Conservation (phyloP, 2,888 invertebrate species). For the Pseudococcus longispinus region DNA sequence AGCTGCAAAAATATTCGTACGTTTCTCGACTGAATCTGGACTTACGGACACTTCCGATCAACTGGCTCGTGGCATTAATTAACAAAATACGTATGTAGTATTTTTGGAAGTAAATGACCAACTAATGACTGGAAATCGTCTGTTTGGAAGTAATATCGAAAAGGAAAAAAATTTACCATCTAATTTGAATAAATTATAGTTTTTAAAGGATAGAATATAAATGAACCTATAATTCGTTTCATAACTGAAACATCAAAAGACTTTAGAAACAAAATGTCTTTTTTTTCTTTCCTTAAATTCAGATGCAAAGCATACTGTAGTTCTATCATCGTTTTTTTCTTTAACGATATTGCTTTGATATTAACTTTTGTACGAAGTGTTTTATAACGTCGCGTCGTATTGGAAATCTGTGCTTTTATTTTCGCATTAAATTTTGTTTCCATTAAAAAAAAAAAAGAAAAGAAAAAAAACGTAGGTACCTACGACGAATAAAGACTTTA, state of each 20-base stretch:
- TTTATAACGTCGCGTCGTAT: slow-evolving; percentile 18
- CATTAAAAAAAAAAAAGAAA: not conserved
- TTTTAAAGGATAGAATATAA: slow-evolving; percentile 24
- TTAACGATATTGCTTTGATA: slow-evolving; percentile 18
- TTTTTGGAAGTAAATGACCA: not conserved
- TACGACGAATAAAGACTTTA: not conserved
- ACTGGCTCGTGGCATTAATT: not conserved
- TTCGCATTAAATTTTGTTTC: slow-evolving; percentile 13
- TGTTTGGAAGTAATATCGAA: not conserved
- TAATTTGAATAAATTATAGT: slow-evolving; percentile 36
- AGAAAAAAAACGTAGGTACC: not conserved
- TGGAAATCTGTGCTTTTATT: slow-evolving; percentile 34
- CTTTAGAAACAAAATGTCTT: not conserved
- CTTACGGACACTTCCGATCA: not conserved
- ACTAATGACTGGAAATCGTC: no score
- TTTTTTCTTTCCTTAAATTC: not conserved
- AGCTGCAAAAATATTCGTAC: no score
- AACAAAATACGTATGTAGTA: not conserved
- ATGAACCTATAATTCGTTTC: slow-evolving; percentile 26
- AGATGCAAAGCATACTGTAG: not conserved
- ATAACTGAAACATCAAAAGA: slow-evolving; percentile 1
- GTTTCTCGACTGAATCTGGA: no score
- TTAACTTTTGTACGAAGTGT: slow-evolving; percentile 27
- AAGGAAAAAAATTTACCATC: slow-evolving; percentile 6
- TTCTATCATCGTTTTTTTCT: not conserved